Evolutionary conservation across 2,888 invertebrate genomes (phyloP).

Genomic region (Dendrolimus houi): DNA sequence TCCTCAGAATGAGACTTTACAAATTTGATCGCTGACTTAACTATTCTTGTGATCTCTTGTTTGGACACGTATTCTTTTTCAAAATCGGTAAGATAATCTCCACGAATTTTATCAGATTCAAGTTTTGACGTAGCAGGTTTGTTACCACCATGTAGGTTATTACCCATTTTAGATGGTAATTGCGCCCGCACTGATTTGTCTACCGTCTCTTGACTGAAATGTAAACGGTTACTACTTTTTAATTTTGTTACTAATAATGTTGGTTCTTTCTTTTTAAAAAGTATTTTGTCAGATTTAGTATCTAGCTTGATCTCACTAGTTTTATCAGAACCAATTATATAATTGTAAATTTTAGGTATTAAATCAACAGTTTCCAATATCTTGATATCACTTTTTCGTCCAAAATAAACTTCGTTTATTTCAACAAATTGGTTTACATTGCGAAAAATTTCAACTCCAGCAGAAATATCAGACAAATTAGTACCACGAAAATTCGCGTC

Average conservation of each 20-base stretch:
- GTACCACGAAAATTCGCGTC: not conserved
- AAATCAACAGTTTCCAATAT: not conserved
- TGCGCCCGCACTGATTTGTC: not conserved
- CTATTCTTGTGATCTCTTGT: not conserved
- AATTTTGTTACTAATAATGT: not conserved
- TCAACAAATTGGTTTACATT: not conserved
- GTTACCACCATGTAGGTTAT: not conserved
- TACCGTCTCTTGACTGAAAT: not conserved
- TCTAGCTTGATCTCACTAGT: not conserved
- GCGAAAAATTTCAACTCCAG: not conserved
- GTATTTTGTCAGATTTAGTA: not conserved
- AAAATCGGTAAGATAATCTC: not conserved
- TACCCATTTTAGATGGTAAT: not conserved
- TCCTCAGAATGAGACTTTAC: conserved; percentile 19
- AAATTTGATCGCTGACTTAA: not conserved
- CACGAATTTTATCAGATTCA: not conserved
- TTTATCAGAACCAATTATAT: not conserved
- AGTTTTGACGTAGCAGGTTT: not conserved
- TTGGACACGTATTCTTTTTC: not conserved
- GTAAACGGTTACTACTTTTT: not conserved
- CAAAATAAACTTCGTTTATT: not conserved
- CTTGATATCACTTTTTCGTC: not conserved
- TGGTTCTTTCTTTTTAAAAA: too few species aligned
- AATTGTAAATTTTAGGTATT: not conserved
- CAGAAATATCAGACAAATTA: not conserved